These are phyloP conservation scores for Nomada flava DNA, from an alignment of 2,888 invertebrate species.

Conservation along the genomic window DNA sequence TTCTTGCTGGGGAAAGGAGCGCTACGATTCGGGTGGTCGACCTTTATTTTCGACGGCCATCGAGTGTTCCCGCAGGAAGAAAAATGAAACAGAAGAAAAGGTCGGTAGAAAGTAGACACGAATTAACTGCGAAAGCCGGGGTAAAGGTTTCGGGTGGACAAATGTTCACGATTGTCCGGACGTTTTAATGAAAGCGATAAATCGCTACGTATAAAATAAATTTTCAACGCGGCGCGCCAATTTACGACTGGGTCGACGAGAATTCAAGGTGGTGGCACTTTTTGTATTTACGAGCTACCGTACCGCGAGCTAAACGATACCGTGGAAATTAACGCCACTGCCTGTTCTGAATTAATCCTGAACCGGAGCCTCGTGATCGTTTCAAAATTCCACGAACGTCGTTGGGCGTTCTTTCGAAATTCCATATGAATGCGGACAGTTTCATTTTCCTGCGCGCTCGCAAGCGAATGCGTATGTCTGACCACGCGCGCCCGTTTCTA, in stretches of 20 bases:
- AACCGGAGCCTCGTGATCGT: background rate
- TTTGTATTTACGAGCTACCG: constrained; percentile 22
- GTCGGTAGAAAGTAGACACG: background rate
- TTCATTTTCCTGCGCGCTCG: no score
- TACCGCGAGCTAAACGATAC: constrained; percentile 27
- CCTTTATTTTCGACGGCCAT: constrained; percentile 34
- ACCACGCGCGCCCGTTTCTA: no score
- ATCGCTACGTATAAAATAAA: constrained; percentile 68
- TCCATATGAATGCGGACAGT: no score
- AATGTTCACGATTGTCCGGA: constrained; percentile 9
- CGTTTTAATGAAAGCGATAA: constrained; percentile 74
- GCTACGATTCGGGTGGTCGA: constrained; percentile 31
- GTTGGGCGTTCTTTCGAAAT: no score
- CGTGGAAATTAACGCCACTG: constrained; percentile 19
- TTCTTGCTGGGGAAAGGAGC: background rate
- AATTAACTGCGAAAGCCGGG: constrained; percentile 6
- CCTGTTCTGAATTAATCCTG: constrained; percentile 24
- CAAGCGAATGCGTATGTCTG: no score
- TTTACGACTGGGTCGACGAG: constrained; percentile 50
- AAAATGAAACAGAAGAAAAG: background rate
- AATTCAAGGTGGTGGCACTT: constrained; percentile 21
- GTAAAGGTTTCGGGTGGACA: constrained; percentile 24
- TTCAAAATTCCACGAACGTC: background rate
- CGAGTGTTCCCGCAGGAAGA: background rate
- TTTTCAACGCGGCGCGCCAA: constrained; percentile 48